Conservation (phyloP, 1,140 invertebrate genomes). For the Chlorops oryzae region DNA sequence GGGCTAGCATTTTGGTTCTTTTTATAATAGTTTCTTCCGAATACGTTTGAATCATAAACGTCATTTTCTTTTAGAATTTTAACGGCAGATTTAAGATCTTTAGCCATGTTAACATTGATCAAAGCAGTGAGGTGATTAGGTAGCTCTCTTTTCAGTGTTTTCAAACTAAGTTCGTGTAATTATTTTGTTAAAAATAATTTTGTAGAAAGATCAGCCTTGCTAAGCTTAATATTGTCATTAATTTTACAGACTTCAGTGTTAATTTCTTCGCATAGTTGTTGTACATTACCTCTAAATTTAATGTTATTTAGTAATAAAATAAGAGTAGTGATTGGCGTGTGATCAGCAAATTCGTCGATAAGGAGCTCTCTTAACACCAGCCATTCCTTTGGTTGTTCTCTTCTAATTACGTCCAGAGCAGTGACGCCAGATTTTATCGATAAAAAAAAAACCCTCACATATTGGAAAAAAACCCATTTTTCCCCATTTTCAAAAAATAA, state of each 20-base stretch:
- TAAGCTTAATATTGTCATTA: neutral
- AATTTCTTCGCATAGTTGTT: neutral
- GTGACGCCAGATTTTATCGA: no score
- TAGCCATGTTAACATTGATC: neutral
- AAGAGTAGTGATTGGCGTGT: no score
- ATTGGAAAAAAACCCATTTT: no score
- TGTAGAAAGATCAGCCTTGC: neutral
- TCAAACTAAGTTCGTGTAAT: neutral
- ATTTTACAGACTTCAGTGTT: neutral
- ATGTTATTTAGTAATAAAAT: neutral
- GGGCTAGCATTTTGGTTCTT: neutral
- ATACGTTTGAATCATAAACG: neutral
- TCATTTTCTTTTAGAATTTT: neutral
- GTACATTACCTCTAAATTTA: neutral
- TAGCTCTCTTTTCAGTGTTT: neutral
- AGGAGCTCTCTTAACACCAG: neutral
- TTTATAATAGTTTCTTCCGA: neutral
- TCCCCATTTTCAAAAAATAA: no score
- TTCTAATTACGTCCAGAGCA: constrained; percentile 6
- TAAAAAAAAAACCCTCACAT: no score
- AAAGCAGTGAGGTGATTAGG: neutral
- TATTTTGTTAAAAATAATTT: neutral
- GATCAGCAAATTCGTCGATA: constrained; percentile 3
- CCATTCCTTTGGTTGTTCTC: constrained; percentile 8
- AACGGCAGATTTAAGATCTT: neutral